Base-by-base conservation (phyloP, 92 coral and sea anemone genomes). In the Epizoanthus scotinus region DNA sequence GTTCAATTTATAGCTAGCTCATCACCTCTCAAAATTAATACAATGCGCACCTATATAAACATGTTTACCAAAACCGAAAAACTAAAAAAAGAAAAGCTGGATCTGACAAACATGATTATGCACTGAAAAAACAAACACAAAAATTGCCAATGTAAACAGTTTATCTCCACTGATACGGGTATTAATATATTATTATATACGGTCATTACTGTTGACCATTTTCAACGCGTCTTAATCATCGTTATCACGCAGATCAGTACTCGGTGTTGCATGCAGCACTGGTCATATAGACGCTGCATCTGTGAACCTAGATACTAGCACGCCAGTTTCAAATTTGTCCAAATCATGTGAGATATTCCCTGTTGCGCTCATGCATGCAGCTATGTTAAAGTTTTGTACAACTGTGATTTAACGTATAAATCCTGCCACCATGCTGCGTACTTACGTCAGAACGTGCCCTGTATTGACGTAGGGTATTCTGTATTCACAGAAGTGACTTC, bases 171-270 rank as follows among this genome's bases (percentile, higher is more conserved):
- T 63, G 56, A 28, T 12, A 38, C 14, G 38, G n/a, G n/a, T n/a
- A n/a, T n/a, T n/a, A n/a, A n/a, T n/a, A n/a, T 27, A 34, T 25
- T 2, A 56, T 20, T 8, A 29, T 7, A 73, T 19, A 6, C 66
- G 57, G 31, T 60, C 40, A 75, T 75, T 21, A 75, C 14, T 75
- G 2, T 18, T 14, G 44, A 38, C 81, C 59, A 21, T 59, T 75
- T 75, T 40, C 81, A 59, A 56, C 81, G 61, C 68, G n/a, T 55
- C 68, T 67, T 6, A 25, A 73, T 73, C 59, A 75, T 75, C 81
- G 69, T 54, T 20, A 75, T 57, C 15, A 21, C 20, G 42, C 81
- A 75, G 81, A 47, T 56, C n/a, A n/a, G 28, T 60, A 67, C 57
- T 40, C 57, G 0, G 53, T 20, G 38, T 58, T 34, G 40, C 15